A percentile compares a stretch with the other conserved stretches of the same genome.
Conservation (phyloP, 2,888 invertebrate species). For the Nymphalis urticae region DNA sequence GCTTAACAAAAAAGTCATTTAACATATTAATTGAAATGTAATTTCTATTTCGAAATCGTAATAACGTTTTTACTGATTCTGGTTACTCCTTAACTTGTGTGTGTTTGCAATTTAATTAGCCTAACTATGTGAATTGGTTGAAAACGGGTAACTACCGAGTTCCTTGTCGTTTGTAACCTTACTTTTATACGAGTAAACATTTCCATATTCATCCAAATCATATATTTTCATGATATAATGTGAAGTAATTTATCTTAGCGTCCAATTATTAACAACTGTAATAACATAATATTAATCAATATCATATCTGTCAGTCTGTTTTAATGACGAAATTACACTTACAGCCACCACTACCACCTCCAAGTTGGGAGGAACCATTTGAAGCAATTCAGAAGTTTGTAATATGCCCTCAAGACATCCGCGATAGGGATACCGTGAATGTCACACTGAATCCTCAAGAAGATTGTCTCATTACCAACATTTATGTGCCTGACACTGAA, state of each 20-base stretch:
- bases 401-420: slow-evolving; percentile 46
- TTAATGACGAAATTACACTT: neutral
- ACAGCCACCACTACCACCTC: slow-evolving; percentile 53
- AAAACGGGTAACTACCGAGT: no score
- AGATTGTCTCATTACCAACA: slow-evolving; percentile 46
- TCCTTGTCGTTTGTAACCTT: no score
- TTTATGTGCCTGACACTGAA: slow-evolving; percentile 45
- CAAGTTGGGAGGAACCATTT: slow-evolving; percentile 47
- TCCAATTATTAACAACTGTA: neutral
- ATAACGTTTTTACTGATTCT: no score
- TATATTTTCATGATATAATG: neutral
- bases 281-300: slow-evolving; percentile 39
- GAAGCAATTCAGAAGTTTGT: slow-evolving; percentile 47
- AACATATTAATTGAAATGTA: no score
- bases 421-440: neutral
- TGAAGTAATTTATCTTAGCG: neutral
- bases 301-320: slow-evolving; percentile 43
- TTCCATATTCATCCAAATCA: no score
- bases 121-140: no score
- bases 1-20: no score
- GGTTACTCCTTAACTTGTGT: no score
- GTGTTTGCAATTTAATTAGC: no score
- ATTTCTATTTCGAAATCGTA: no score
- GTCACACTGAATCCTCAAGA: slow-evolving; percentile 30
- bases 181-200: no score